Evolutionary conservation across 2,888 invertebrate genomes (phyloP).

Genomic region (Leucozona laternaria): DNA sequence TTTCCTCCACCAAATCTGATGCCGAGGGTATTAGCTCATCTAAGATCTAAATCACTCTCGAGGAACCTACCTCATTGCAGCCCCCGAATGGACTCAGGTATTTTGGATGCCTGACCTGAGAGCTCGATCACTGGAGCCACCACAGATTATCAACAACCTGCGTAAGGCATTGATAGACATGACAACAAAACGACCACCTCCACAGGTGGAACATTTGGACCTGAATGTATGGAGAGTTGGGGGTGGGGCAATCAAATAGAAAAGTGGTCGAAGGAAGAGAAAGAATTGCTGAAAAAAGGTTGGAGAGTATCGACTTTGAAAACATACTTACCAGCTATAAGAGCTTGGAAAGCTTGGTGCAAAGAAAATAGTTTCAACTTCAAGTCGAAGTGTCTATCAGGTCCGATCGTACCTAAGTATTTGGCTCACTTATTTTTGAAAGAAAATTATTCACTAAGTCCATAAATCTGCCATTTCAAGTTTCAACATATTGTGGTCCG

Average conservation of each 20-base stretch:
- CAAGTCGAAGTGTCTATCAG: neutral
- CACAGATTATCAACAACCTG: neutral
- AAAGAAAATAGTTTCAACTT: neutral
- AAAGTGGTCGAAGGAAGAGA: slow-evolving; percentile 4
- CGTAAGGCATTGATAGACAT: neutral
- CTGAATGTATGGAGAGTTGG: neutral
- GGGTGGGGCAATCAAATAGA: neutral
- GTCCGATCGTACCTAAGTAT: neutral
- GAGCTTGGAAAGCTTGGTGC: neutral
- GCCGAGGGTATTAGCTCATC: neutral
- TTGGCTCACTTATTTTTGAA: neutral
- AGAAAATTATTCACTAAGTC: too few relatives aligned
- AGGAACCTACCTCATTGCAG: slow-evolving; percentile 2
- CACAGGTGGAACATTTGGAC: neutral
- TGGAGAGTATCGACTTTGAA: slow-evolving; percentile 7
- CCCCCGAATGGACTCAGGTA: neutral
- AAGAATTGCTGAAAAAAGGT: neutral
- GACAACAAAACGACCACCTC: neutral
- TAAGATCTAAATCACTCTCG: slow-evolving; percentile 13
- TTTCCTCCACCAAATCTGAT: slow-evolving; percentile 8
- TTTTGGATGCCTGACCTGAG: too few relatives aligned
- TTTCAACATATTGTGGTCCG: neutral
- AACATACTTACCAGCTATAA: slow-evolving; percentile 1
- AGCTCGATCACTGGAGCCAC: slow-evolving; percentile 1
- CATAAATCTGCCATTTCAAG: neutral